Conservation (phyloP, 2,113 vertebrate species). For the Lepisosteus oculatus region DNA sequence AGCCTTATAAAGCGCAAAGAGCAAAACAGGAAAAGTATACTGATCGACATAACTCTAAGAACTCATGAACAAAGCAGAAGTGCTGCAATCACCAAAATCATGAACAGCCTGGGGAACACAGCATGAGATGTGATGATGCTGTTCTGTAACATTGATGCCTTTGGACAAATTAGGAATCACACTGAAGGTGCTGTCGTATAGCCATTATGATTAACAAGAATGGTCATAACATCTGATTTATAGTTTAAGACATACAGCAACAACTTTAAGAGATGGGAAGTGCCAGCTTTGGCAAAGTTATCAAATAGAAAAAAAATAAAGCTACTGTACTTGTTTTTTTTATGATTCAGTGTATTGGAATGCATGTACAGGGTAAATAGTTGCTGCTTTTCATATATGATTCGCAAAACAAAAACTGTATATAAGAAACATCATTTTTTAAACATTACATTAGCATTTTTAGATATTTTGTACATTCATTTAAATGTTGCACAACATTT, state of each 20-base stretch:
- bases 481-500: not conserved
- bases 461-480: constrained; percentile 16
- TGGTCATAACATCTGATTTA: no score
- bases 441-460: constrained; percentile 19
- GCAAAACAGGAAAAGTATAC: not conserved
- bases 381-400: constrained; percentile 18
- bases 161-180: not conserved
- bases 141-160: constrained; percentile 10
- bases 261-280: no score
- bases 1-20: constrained; percentile 11
- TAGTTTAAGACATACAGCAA: no score
- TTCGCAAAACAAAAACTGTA: constrained; percentile 6
- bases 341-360: constrained; percentile 21
- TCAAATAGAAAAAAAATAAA: no score
- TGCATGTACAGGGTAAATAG: constrained; percentile 25
- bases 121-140: not conserved
- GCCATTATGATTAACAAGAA: no score
- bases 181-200: no score
- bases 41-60: not conserved
- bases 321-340: not conserved
- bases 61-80: constrained; percentile 30
- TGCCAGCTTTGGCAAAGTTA: no score
- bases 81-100: not conserved
- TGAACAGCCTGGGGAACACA: not conserved
- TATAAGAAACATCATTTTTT: constrained; percentile 14